Percentiles rank a stretch among this genome's conserved stretches.
phyloP scores from a whole-genome alignment of 2,797 vertebrate species.

The Poliocrania exsul region DNA sequence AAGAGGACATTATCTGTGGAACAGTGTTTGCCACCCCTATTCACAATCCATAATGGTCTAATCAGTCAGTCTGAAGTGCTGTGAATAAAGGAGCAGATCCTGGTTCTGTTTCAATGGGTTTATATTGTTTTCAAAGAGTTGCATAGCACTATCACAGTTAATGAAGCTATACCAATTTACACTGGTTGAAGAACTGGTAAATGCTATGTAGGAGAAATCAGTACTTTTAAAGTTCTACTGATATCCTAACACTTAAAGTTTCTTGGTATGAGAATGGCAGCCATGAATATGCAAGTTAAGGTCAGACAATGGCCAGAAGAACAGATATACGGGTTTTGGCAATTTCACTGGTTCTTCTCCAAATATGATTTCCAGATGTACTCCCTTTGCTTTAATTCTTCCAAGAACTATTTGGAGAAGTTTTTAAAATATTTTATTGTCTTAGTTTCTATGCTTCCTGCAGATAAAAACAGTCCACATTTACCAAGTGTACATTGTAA shows the following conservation, averaged over 20 bases:
- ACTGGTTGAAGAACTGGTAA: not conserved
- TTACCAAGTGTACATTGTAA: constrained; percentile 5
- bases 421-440: constrained; percentile 63
- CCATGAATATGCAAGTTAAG: not conserved
- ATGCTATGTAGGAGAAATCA: not conserved
- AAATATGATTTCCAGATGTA: constrained; percentile 68
- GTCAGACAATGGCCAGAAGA: constrained; percentile 20
- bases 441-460: constrained; percentile 53
- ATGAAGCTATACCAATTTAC: not conserved
- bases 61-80: constrained; percentile 43
- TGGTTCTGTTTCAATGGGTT: constrained; percentile 45
- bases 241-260: not conserved
- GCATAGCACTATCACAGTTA: not conserved
- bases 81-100: constrained; percentile 28
- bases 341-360: constrained; percentile 41
- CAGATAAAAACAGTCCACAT: constrained; percentile 70
- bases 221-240: not conserved
- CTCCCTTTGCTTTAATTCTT: constrained; percentile 64
- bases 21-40: constrained; percentile 32
- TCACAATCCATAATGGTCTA: constrained; percentile 42
- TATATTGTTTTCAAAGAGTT: not conserved
- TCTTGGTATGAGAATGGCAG: not conserved
- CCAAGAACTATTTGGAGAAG: constrained; percentile 64
- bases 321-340: constrained; percentile 47
- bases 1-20: constrained; percentile 37